Conservation (phyloP, 64 coral and sea anemone genomes). For the Orbicella faveolata region DNA sequence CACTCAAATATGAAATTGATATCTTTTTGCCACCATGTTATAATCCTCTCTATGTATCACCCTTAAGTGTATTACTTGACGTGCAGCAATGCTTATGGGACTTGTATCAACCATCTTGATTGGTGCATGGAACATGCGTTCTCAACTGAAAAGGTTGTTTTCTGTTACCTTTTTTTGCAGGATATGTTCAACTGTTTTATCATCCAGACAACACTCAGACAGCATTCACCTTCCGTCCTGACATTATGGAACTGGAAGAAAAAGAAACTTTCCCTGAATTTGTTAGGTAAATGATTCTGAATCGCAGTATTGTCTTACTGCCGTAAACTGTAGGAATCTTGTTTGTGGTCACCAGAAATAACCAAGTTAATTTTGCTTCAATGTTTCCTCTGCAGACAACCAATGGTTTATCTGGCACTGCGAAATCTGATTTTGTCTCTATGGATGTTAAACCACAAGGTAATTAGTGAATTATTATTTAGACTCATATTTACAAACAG, state of each 20-base stretch:
- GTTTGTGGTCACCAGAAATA: not conserved
- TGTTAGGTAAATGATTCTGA: constrained; percentile 11
- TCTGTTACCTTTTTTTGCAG: constrained; percentile 21
- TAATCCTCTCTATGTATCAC: too few relatives aligned
- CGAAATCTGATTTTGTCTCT: constrained; percentile 90
- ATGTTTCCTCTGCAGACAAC: constrained; percentile 41
- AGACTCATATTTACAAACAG: too few relatives aligned
- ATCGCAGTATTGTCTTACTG: too few relatives aligned
- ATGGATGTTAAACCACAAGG: constrained; percentile 90
- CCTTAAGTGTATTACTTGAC: too few relatives aligned
- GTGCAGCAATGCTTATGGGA: too few relatives aligned
- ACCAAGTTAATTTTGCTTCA: not conserved
- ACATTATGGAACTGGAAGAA: constrained; percentile 94
- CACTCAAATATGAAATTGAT: too few relatives aligned
- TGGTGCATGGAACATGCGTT: not conserved
- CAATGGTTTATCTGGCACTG: constrained; percentile 81
- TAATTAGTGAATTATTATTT: not conserved
- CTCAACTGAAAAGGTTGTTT: not conserved
- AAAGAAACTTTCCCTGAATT: constrained; percentile 71
- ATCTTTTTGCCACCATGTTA: too few relatives aligned
- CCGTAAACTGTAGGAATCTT: too few relatives aligned
- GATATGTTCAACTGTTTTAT: constrained; percentile 81
- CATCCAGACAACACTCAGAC: constrained; percentile 72
- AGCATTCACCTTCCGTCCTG: constrained; percentile 87
- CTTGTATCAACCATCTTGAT: too few relatives aligned